Evolutionary conservation across 2,797 vertebrate species (phyloP).

Genomic region (Galagoides demidoff): DNA sequence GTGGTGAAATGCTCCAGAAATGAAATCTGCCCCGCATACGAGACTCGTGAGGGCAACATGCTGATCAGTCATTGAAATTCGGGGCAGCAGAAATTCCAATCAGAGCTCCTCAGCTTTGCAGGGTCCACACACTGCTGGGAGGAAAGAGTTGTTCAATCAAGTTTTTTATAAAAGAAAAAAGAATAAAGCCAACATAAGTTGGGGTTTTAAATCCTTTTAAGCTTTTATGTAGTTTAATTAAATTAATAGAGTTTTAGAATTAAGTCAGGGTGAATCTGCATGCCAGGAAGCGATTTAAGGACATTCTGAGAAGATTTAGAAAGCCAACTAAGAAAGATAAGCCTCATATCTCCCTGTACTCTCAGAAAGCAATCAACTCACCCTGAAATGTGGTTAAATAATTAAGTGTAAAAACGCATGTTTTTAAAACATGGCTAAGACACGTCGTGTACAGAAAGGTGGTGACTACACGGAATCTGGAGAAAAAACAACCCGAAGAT

Average conservation of each 20-base stretch:
- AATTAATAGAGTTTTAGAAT: neutral
- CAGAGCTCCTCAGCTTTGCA: accelerated
- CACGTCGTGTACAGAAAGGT: too few relatives aligned
- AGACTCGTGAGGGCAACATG: neutral
- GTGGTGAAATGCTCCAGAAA: neutral
- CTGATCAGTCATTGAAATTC: neutral
- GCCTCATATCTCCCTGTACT: neutral
- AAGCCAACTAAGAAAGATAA: neutral
- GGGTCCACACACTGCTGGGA: neutral
- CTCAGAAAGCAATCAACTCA: neutral
- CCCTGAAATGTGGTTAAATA: neutral
- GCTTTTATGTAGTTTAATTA: neutral
- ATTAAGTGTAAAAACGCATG: neutral
- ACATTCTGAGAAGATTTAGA: neutral
- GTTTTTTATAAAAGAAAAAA: neutral
- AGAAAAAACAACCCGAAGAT: neutral
- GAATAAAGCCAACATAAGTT: neutral
- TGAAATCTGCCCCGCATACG: neutral
- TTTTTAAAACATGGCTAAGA: neutral
- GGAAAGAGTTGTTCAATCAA: neutral
- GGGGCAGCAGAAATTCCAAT: neutral
- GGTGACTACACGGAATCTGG: accelerated
- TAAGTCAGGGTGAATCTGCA: neutral
- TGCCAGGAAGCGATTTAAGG: neutral
- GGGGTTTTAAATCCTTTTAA: neutral